phyloP scores from a whole-genome alignment of 2,113 vertebrate species.

The Ceratotherium simum region DNA sequence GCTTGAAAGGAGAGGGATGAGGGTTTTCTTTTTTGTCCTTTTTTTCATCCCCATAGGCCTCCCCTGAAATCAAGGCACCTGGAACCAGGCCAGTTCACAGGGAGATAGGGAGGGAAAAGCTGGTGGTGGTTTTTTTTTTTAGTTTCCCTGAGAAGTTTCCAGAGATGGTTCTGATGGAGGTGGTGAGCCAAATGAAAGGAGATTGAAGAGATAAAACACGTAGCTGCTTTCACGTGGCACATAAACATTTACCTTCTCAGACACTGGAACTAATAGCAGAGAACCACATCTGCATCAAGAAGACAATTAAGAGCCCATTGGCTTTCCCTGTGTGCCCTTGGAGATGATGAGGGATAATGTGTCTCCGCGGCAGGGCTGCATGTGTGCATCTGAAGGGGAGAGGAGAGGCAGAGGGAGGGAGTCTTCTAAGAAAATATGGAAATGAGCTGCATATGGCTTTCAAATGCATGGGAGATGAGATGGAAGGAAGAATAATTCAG shows the following conservation, averaged over 20 bases:
- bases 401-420: neutral
- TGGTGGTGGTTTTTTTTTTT: neutral
- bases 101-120: neutral
- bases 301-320: neutral
- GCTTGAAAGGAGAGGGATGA: neutral
- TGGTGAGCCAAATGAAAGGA: neutral
- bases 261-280: neutral
- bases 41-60: neutral
- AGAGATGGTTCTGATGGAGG: neutral
- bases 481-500: neutral
- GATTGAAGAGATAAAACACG: accelerated
- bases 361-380: neutral
- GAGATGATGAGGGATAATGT: accelerated
- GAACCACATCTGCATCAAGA: neutral
- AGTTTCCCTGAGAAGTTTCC: neutral
- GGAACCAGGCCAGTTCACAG: neutral
- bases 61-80: neutral
- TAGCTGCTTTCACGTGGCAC: accelerated
- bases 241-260: neutral
- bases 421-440: neutral
- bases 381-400: neutral
- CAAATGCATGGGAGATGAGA: accelerated
- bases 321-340: neutral
- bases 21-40: too few species aligned
- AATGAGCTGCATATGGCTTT: neutral